Evolutionary conservation across 2,888 invertebrate species (phyloP).

Genomic region (Ectemnius continuus): DNA sequence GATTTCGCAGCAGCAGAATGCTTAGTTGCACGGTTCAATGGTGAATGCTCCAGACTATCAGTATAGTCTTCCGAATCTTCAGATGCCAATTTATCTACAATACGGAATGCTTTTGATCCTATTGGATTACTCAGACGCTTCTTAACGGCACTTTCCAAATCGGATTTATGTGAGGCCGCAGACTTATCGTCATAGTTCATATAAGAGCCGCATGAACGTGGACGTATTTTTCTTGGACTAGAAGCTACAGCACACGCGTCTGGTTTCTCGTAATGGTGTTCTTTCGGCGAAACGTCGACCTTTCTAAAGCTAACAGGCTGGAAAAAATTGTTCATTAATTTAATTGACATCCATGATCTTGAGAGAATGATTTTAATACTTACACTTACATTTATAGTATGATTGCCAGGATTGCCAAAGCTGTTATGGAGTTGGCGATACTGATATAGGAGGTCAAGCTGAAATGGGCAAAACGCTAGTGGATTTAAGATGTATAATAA

Average conservation of each 20-base stretch:
- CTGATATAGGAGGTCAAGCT: constrained; percentile 89
- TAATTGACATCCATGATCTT: no score
- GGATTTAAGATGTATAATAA: constrained; percentile 89
- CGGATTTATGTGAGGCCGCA: constrained; percentile 78
- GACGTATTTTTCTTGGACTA: constrained; percentile 81
- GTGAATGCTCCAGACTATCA: constrained; percentile 85
- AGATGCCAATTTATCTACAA: constrained; percentile 84
- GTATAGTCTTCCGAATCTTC: constrained; percentile 86
- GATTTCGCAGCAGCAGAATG: constrained; percentile 40
- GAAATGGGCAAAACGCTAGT: constrained; percentile 88
- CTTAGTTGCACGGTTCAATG: constrained; percentile 63
- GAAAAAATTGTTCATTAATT: constrained; percentile 5
- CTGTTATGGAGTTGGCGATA: constrained; percentile 87
- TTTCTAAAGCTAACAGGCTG: constrained; percentile 62
- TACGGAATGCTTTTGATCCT: constrained; percentile 86
- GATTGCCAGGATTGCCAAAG: constrained; percentile 84
- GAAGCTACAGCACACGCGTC: constrained; percentile 54
- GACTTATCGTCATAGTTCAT: constrained; percentile 79
- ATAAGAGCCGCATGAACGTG: constrained; percentile 85
- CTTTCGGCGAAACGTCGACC: constrained; percentile 43
- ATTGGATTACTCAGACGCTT: constrained; percentile 85
- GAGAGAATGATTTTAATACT: background rate
- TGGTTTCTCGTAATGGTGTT: constrained; percentile 55
- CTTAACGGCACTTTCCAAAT: constrained; percentile 79
- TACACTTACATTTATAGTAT: constrained; percentile 73